These are phyloP conservation scores for Ceyx cyanopectus DNA, from an alignment of 2,113 vertebrate genomes.

Conservation along the genomic window DNA sequence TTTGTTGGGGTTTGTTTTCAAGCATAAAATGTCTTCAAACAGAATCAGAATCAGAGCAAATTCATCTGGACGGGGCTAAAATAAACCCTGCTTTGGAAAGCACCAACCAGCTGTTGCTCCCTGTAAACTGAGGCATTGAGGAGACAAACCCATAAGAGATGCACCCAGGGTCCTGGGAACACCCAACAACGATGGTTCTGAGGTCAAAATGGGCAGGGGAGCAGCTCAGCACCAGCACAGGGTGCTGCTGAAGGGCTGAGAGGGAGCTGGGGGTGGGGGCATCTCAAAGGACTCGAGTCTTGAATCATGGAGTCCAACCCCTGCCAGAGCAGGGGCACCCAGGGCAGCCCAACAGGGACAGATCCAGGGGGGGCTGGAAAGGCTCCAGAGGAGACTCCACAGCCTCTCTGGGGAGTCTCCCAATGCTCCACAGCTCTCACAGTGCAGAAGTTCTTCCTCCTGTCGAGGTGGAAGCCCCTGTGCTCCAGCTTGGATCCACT, in stretches of 20 bases:
- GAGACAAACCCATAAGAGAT: background rate
- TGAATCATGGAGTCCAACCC: no score
- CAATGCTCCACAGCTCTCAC: no score
- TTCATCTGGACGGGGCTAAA: background rate
- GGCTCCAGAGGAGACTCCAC: no score
- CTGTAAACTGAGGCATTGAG: rapidly evolving
- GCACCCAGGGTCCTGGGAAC: background rate
- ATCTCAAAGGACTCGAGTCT: background rate
- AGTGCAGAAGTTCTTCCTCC: no score
- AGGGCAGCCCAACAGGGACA: no score
- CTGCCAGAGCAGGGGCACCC: no score
- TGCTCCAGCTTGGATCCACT: no score
- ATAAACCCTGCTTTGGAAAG: background rate
- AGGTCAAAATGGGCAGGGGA: background rate
- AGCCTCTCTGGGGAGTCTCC: no score
- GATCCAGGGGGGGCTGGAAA: no score
- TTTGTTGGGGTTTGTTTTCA: no score
- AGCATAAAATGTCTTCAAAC: background rate
- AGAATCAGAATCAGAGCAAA: background rate
- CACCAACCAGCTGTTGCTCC: background rate
- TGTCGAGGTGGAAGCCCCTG: no score
- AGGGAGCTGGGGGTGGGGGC: background rate
- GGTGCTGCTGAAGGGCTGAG: background rate
- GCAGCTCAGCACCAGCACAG: rapidly evolving
- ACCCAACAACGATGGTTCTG: no score